phyloP scores from a whole-genome alignment of 1,140 invertebrate genomes.

The Eulimnadia texana region DNA sequence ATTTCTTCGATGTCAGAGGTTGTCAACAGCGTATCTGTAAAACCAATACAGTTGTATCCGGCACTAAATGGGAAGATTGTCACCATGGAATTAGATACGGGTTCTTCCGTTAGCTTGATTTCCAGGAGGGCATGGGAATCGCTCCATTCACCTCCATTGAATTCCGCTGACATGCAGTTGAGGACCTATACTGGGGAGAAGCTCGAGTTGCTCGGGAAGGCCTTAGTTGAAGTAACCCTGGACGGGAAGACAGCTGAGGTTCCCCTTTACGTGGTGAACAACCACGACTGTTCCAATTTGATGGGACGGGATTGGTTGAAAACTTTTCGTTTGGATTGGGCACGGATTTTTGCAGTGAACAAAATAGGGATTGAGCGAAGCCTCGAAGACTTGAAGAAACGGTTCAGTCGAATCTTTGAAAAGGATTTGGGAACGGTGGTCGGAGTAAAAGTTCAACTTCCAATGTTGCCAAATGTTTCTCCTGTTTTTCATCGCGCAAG shows the following conservation, averaged over 20 bases:
- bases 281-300: not conserved
- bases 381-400: conserved; percentile 1
- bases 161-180: not conserved
- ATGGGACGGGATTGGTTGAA: not conserved
- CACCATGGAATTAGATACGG: conserved; percentile 9
- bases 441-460: too few relatives aligned
- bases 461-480: too few relatives aligned
- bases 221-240: not conserved
- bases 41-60: not conserved
- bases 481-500: conserved; percentile 9
- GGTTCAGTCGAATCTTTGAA: conserved; percentile 3
- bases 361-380: not conserved
- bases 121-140: conserved; percentile 2
- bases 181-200: not conserved
- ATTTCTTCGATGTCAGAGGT: not conserved
- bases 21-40: not conserved
- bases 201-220: not conserved
- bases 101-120: conserved; percentile 4
- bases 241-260: not conserved
- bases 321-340: too few relatives aligned
- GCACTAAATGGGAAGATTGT: not conserved
- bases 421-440: not conserved
- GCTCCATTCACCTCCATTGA: not conserved
- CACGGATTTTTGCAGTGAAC: not conserved
- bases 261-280: too few relatives aligned